Evolutionary conservation across 2,797 vertebrate species (phyloP), one percentile per base, ranked within the genome.

Genomic region (Discoglossus pictus): DNA sequence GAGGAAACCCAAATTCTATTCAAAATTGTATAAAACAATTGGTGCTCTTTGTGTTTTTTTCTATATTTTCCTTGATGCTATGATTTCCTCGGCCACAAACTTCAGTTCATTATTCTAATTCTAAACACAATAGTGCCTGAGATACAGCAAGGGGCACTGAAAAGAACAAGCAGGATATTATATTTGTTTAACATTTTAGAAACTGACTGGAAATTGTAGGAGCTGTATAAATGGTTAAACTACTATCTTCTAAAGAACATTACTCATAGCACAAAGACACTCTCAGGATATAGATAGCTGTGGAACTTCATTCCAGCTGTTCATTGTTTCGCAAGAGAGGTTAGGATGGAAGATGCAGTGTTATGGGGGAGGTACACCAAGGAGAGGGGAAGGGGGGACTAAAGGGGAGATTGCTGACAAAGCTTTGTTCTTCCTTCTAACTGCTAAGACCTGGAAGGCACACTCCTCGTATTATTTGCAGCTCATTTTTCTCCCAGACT

Each of bases 401-500:
- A 23, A 51, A 50, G 82, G 87, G 75, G 39, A 72, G 76, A 81
- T 78, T 82, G 77, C 75, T 87, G 86, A 84, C 91, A 93, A 92
- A 93, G 91, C 91, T 84, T 83, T 88, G 91, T 92, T 85, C 77
- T 82, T 85, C 24, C 92, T 77, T 89, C 85, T 87, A 89, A 91
- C 87, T 87, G 88, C 84, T 88, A 84, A 91, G 89, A 89, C 90
- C 90, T 94, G 91, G 90, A 83, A 95, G 93, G 92, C 91, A 91
- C 84, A 82, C 83, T 87, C 84, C 83, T 83, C 87, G 89, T 91
- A 94, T 94, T 93, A 93, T 96, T 96, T 91, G 88, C 83, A 83
- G 85, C 92, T 96, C 93, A 96, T 98, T 98, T 98, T 95, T 97
- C 95, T 98, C 91, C 46, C 83, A 96, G 95, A 97, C 94, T 94